Base-by-base conservation (phyloP, 2,888 invertebrate species). In the Aromia moschata region DNA sequence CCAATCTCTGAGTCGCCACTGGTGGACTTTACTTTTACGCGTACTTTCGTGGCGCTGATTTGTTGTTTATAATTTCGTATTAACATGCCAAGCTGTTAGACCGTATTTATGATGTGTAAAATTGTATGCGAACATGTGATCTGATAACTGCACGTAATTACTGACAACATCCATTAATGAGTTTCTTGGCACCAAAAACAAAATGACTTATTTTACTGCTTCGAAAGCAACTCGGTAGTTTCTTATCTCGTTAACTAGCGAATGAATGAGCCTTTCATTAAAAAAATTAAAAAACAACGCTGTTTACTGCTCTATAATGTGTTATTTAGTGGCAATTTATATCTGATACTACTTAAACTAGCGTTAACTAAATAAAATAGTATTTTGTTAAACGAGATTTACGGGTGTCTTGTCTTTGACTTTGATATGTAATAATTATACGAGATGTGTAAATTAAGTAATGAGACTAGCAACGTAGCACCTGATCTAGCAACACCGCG, bases 61-160 rank as follows among this genome's bases (percentile, higher is more conserved):
- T 52, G 52, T 52, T 52, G 31, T 52, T 52, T 52, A 41, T 40
- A 41, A 52, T 41, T 52, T 52, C 40, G 17, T 31, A 30, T 30
- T 17, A 52, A 41, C 51, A 25, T 43, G 16, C 15, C 38, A 10
- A 30, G n/a, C 15, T 16, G 30, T 41, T 25, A 31, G 18, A 11
- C n/a, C 5, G 17, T 20, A 41, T 52, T 52, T 52, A 52, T 12
- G 40, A 40, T 12, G 40, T 52, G 40, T 52, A 17, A 31, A 52
- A 52, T 52, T 17, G 31, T 40, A 40, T 11, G 31, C 31, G 5
- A 40, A 12, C 41, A 52, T 41, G 41, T 52, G 51, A 52, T 17
- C 51, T 41, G 51, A 52, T 52, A 52, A 41, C 14, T 41, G 41
- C 51, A 30, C 11, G n/a, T 18, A 18, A 20, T 49, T 14, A 49